Evolutionary conservation across 2,797 vertebrate genomes (phyloP).

Genomic region (Toxotes lorentzi): DNA sequence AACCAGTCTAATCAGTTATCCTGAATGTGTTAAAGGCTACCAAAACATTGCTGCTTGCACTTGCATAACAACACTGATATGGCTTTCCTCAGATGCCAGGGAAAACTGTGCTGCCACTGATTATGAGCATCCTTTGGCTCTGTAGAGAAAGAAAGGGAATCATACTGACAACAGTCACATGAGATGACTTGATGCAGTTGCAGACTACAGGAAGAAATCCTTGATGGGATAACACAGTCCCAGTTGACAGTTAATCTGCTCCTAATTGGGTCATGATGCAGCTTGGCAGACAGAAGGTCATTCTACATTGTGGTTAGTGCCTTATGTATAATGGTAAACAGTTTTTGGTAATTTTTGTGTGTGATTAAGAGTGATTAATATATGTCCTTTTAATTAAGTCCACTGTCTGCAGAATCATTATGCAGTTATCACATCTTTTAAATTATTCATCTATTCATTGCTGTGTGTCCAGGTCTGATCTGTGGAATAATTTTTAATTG

Average conservation of each 20-base stretch:
- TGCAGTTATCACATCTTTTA: not conserved
- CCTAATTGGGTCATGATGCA: slow-evolving; percentile 31
- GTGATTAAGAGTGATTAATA: not conserved
- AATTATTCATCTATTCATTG: not conserved
- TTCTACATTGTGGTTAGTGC: not conserved
- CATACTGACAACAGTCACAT: not conserved
- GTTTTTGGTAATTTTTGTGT: not conserved
- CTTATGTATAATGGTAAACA: not conserved
- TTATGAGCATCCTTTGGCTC: slow-evolving; percentile 7
- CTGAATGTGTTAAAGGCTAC: slow-evolving; percentile 50
- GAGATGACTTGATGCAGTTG: not conserved
- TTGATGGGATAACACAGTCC: not conserved
- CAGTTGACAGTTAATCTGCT: slow-evolving; percentile 17
- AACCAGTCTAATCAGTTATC: slow-evolving; percentile 44
- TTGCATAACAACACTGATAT: slow-evolving; percentile 52
- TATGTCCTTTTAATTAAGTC: too few relatives aligned
- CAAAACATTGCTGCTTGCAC: slow-evolving; percentile 41
- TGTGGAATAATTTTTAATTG: not conserved
- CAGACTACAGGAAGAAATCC: slow-evolving; percentile 11
- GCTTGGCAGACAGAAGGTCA: not conserved
- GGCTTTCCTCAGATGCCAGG: not conserved
- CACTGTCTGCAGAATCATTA: too few relatives aligned
- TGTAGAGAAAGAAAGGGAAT: not conserved
- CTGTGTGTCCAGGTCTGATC: not conserved
- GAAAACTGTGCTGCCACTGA: slow-evolving; percentile 5